phyloP scores from a whole-genome alignment of 2,797 vertebrate genomes.

The Gymnodraco acuticeps region DNA sequence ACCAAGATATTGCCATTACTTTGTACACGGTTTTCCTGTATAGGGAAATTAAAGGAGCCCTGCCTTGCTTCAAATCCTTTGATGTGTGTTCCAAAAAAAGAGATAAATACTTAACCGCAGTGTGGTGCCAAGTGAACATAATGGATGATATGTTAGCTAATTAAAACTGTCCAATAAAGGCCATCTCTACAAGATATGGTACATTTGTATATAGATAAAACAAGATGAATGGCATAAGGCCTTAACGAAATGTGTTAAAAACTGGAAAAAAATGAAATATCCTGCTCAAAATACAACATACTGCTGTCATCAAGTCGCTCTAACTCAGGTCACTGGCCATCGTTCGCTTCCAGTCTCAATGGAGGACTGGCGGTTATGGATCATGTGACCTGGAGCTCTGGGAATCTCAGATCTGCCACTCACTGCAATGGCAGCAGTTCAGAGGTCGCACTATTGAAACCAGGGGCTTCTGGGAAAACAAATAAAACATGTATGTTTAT shows the following conservation, averaged over 20 bases:
- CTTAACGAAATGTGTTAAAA: too few relatives aligned
- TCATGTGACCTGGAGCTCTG: constrained; percentile 38
- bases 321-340: constrained; percentile 30
- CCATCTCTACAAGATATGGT: background rate
- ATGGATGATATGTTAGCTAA: background rate
- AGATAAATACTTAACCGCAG: background rate
- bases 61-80: background rate
- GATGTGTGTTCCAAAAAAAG: background rate
- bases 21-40: background rate
- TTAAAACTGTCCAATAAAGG: background rate
- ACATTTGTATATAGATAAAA: background rate
- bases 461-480: constrained; percentile 6
- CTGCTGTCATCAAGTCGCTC: constrained; percentile 26
- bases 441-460: constrained; percentile 29
- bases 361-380: constrained; percentile 31
- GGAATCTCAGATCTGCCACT: constrained; percentile 48
- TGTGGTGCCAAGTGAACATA: background rate
- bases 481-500: constrained; percentile 9
- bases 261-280: background rate
- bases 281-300: background rate
- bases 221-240: too few relatives aligned
- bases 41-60: constrained; percentile 25
- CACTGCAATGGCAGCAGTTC: constrained; percentile 27
- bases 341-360: constrained; percentile 36
- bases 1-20: background rate